Conservation (phyloP, 2,113 vertebrate genomes). For the Vicugna pacos region DNA sequence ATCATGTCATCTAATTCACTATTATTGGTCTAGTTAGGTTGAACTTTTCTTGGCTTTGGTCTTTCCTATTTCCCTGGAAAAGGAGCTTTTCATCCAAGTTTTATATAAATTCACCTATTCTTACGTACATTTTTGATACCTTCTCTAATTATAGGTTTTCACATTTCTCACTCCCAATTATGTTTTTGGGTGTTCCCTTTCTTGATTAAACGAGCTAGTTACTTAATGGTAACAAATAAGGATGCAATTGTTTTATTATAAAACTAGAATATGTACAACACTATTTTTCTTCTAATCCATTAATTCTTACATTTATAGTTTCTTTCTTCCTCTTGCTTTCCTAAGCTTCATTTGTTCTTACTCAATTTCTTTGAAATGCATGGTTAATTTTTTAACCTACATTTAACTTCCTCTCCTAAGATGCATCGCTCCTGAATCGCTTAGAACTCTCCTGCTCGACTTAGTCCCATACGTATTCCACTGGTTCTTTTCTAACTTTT, state of each 20-base stretch:
- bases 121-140: not conserved
- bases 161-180: not conserved
- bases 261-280: not conserved
- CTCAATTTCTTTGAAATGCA: not conserved
- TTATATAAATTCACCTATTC: not conserved
- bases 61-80: not conserved
- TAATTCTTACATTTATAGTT: not conserved
- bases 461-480: not conserved
- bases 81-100: not conserved
- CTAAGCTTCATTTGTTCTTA: constrained; percentile 38
- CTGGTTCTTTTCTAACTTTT: constrained; percentile 22
- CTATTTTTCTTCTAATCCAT: constrained; percentile 11
- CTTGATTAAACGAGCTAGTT: not conserved
- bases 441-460: not conserved
- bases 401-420: not conserved
- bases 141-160: not conserved
- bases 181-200: not conserved
- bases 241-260: not conserved
- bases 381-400: not conserved
- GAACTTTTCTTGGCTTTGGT: not conserved
- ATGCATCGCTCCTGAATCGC: not conserved
- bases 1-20: not conserved
- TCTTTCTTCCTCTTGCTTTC: not conserved
- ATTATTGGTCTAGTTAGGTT: not conserved
- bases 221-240: not conserved